Conservation (phyloP, 1,140 invertebrate genomes). For the Matsumurasca onukii region DNA sequence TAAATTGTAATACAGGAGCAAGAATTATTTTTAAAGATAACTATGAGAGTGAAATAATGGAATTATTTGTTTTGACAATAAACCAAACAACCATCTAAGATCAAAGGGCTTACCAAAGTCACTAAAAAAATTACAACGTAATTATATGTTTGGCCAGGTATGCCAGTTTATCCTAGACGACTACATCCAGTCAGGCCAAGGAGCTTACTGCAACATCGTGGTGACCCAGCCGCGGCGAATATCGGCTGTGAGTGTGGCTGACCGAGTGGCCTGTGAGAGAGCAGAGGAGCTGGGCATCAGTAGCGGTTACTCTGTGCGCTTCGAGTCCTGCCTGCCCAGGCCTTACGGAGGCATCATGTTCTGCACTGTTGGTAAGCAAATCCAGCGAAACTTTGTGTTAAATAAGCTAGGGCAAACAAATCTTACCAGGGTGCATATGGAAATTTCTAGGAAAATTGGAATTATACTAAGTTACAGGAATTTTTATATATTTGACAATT, state of each 20-base stretch:
- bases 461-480: background rate
- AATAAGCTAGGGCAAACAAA: no score
- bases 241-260: constrained; percentile 91
- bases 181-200: constrained; percentile 82
- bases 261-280: constrained; percentile 85
- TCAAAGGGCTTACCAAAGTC: no score
- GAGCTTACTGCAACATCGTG: constrained; percentile 82
- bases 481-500: background rate
- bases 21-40: no score
- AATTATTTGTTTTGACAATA: no score
- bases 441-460: background rate
- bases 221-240: constrained; percentile 94
- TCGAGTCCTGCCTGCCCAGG: constrained; percentile 84
- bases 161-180: constrained; percentile 97
- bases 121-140: no score
- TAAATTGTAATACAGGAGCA: no score
- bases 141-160: constrained; percentile 60
- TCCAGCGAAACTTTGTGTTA: background rate
- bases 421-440: no score
- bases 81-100: no score
- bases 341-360: constrained; percentile 93
- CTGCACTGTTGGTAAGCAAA: constrained; percentile 78
- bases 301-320: constrained; percentile 90
- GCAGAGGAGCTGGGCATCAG: constrained; percentile 80
- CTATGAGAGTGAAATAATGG: no score